phyloP scores from a whole-genome alignment of 2,888 invertebrate species.

The Philhelius pedissequus region DNA sequence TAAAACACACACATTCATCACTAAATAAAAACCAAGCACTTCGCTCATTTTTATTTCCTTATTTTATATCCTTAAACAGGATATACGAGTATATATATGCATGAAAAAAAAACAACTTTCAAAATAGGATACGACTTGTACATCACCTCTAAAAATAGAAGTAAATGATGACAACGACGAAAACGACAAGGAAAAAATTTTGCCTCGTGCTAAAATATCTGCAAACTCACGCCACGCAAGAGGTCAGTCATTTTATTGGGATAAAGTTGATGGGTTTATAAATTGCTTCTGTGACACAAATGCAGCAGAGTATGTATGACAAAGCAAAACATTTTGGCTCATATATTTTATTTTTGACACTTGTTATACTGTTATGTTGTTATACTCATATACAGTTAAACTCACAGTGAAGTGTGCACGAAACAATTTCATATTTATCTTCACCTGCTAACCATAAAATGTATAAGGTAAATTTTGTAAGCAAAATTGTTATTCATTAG shows the following conservation, averaged over 20 bases:
- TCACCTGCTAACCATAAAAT: too few species aligned
- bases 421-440: too few species aligned
- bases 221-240: background rate
- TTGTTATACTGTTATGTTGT: too few species aligned
- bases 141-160: background rate
- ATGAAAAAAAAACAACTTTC: background rate
- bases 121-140: background rate
- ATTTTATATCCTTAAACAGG: background rate
- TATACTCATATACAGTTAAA: too few species aligned
- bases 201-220: background rate
- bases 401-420: too few species aligned
- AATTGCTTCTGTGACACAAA: constrained; percentile 38
- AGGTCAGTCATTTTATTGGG: background rate
- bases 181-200: background rate
- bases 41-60: background rate
- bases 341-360: background rate
- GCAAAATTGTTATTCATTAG: too few species aligned
- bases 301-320: constrained; percentile 1
- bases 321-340: background rate
- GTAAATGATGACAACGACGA: background rate
- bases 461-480: too few species aligned
- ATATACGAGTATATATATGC: background rate
- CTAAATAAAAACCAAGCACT: background rate
- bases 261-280: constrained; percentile 54
- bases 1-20: background rate